phyloP scores from a whole-genome alignment of 2,888 invertebrate genomes.

The Labia minor region DNA sequence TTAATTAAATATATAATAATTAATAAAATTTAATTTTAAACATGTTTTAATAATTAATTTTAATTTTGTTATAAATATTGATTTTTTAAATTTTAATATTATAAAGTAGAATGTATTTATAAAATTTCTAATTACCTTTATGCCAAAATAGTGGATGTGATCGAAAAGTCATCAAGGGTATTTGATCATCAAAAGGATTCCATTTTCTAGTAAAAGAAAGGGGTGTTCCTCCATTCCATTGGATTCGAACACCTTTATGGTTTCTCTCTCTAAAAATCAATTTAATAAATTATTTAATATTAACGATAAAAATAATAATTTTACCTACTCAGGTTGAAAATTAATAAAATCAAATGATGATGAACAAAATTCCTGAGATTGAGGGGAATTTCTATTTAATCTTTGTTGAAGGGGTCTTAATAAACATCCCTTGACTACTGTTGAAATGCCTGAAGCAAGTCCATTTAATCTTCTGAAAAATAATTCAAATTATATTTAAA shows the following conservation, averaged over 20 bases:
- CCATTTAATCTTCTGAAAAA: constrained; percentile 53
- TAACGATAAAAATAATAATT: constrained; percentile 18
- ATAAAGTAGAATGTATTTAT: too few species aligned
- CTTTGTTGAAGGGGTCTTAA: constrained; percentile 41
- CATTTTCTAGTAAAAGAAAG: constrained; percentile 59
- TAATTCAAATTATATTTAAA: too few species aligned
- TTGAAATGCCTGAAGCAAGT: constrained; percentile 56
- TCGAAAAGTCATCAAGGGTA: constrained; percentile 67
- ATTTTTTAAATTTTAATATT: too few species aligned
- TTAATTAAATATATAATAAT: too few species aligned
- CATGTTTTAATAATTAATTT: too few species aligned
- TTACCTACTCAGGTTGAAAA: constrained; percentile 52
- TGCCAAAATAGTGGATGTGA: constrained; percentile 70
- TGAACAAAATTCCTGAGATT: constrained; percentile 36
- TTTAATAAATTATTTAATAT: not conserved
- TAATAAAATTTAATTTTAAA: too few species aligned
- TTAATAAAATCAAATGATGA: constrained; percentile 39
- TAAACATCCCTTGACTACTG: constrained; percentile 56
- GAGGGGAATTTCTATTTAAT: constrained; percentile 27
- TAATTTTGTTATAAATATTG: too few species aligned
- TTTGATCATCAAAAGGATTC: constrained; percentile 72
- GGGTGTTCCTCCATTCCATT: constrained; percentile 66
- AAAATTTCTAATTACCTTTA: constrained; percentile 53
- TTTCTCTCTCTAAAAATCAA: constrained; percentile 51
- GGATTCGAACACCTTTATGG: constrained; percentile 59